Conservation (phyloP, 2,797 vertebrate genomes). For the Halcyon badia region DNA sequence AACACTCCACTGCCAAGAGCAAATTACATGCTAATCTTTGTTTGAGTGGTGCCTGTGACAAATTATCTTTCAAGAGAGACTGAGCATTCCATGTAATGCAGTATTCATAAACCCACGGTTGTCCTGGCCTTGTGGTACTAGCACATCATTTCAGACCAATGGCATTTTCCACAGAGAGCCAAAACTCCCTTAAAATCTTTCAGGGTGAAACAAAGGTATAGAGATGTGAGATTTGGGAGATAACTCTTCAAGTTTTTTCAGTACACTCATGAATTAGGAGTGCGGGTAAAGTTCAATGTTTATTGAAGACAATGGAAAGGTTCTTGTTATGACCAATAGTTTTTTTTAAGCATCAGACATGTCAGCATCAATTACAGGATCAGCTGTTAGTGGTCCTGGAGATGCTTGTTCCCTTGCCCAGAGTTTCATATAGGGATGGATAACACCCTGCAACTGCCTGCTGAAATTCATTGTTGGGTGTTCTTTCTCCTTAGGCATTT, state of each 20-base stretch:
- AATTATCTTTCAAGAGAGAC: background rate
- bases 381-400: background rate
- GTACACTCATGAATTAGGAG: background rate
- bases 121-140: background rate
- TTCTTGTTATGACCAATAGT: background rate
- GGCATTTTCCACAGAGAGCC: fast-evolving
- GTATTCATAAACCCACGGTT: background rate
- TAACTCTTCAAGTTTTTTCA: background rate
- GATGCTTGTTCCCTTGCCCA: background rate
- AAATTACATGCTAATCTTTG: background rate
- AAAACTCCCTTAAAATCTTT: background rate
- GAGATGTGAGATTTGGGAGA: background rate
- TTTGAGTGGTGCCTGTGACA: background rate
- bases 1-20: background rate
- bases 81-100: background rate
- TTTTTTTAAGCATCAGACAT: background rate
- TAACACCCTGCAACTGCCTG: background rate
- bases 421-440: background rate
- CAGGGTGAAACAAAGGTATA: background rate
- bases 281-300: background rate
- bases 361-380: background rate
- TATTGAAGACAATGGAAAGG: background rate
- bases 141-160: background rate
- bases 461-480: background rate
- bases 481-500: background rate